Percentiles rank a stretch among this genome's conserved stretches.
Conservation (phyloP, 37 sponge, comb jelly and placozoan genomes). For the Cliona cf. orientalis region DNA sequence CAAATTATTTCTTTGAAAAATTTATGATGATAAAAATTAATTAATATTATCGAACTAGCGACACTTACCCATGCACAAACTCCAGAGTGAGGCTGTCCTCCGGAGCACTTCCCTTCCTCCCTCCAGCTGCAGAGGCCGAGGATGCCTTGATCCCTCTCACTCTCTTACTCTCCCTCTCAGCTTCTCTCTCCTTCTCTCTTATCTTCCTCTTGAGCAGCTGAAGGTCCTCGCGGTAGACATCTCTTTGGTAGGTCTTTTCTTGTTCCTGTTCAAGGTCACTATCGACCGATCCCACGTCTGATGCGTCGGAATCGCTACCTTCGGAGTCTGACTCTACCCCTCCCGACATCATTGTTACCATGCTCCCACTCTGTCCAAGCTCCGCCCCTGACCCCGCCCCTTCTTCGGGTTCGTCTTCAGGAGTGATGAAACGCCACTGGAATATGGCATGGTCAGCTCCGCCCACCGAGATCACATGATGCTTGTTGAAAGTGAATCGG, state of each 20-base stretch:
- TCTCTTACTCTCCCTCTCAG: not conserved
- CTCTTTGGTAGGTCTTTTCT: slow-evolving; percentile 69
- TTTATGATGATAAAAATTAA: not conserved
- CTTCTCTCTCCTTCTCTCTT: slow-evolving; percentile 20
- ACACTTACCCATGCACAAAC: slow-evolving; percentile 90
- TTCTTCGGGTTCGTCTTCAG: slow-evolving; percentile 33
- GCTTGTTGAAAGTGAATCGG: slow-evolving; percentile 75
- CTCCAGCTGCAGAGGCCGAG: slow-evolving; percentile 21
- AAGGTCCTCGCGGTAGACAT: slow-evolving; percentile 84
- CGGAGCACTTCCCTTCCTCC: slow-evolving; percentile 51
- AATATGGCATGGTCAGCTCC: slow-evolving; percentile 96
- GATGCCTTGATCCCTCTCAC: not conserved
- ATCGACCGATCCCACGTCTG: slow-evolving; percentile 87
- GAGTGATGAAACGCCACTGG: slow-evolving; percentile 89
- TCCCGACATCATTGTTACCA: not conserved
- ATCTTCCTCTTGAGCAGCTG: slow-evolving; percentile 59
- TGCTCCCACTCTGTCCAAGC: not conserved
- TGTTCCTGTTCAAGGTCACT: slow-evolving; percentile 90
- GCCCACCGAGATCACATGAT: slow-evolving; percentile 86
- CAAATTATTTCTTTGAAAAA: not conserved
- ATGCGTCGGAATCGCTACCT: slow-evolving; percentile 84
- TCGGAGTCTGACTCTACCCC: slow-evolving; percentile 80
- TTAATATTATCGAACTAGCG: not conserved
- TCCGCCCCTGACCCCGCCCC: slow-evolving; percentile 19
- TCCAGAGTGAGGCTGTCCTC: slow-evolving; percentile 58